These are phyloP conservation scores for Dichetophora obliterata DNA, from an alignment of 2,888 invertebrate species.

Conservation along the genomic window DNA sequence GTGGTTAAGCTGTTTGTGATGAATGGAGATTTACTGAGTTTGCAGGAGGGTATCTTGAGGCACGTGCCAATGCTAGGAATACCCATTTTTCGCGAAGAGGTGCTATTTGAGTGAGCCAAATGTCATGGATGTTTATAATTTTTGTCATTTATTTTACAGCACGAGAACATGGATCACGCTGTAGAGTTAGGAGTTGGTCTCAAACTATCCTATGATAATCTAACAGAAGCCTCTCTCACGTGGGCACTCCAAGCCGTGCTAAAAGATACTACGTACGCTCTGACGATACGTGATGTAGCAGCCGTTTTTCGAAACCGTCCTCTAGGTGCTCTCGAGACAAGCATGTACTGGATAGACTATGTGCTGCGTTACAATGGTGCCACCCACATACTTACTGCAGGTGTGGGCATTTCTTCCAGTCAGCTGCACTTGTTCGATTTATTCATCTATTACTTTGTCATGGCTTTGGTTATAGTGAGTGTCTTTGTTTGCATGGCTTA, in stretches of 20 bases:
- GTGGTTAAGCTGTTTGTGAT: constrained; percentile 69
- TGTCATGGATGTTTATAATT: constrained; percentile 43
- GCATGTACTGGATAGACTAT: constrained; percentile 70
- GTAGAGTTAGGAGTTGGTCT: constrained; percentile 63
- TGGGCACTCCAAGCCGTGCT: constrained; percentile 67
- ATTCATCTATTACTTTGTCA: constrained; percentile 65
- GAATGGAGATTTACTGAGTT: constrained; percentile 68
- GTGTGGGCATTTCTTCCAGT: constrained; percentile 61
- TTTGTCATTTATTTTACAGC: background rate
- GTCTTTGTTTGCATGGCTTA: constrained; percentile 49
- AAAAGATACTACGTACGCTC: constrained; percentile 61
- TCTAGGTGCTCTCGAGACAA: constrained; percentile 64
- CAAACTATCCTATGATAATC: constrained; percentile 59
- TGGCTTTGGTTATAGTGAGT: constrained; percentile 53
- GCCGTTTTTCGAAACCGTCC: constrained; percentile 67
- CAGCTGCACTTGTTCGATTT: constrained; percentile 67
- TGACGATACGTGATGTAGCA: constrained; percentile 63
- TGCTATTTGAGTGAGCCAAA: background rate
- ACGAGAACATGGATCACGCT: constrained; percentile 59
- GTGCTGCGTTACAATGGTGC: constrained; percentile 67
- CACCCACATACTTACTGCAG: constrained; percentile 61
- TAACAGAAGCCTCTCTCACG: constrained; percentile 61
- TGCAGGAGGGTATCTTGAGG: constrained; percentile 69
- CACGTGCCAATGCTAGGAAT: constrained; percentile 70
- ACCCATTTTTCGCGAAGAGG: constrained; percentile 69